Conservation (phyloP, 1,140 invertebrate species). For the Rhyacophila brunnea region DNA sequence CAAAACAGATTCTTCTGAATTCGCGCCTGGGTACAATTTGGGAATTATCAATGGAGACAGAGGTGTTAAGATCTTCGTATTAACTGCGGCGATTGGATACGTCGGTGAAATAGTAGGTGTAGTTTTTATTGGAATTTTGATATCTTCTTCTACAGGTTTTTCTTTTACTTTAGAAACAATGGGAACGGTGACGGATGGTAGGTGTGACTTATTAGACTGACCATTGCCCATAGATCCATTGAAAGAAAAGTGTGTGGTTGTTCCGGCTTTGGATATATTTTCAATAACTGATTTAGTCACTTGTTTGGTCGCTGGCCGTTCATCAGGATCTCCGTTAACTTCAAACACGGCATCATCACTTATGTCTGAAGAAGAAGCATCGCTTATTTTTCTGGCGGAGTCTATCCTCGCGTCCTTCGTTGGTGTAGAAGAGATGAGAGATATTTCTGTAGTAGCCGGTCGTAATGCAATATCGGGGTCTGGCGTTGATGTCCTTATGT, state of each 20-base stretch:
- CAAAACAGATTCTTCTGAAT: too few species aligned
- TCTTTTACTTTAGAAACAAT: conserved; percentile 13
- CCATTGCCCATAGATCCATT: conserved; percentile 37
- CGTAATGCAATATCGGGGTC: conserved; percentile 44
- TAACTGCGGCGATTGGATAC: not conserved
- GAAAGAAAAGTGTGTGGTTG: conserved; percentile 63
- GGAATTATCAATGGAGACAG: conserved; percentile 22
- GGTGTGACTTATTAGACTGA: conserved; percentile 46
- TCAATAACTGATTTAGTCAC: conserved; percentile 62
- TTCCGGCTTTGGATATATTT: conserved; percentile 67
- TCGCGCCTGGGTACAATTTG: conserved; percentile 2
- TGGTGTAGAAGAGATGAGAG: conserved; percentile 16
- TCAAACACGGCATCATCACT: conserved; percentile 40
- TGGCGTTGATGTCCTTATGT: conserved; percentile 42
- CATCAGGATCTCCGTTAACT: conserved; percentile 40
- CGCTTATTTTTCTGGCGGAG: conserved; percentile 36
- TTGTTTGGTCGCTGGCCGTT: conserved; percentile 12
- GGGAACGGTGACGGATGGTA: conserved; percentile 50
- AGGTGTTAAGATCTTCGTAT: conserved; percentile 4
- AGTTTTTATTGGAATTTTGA: conserved; percentile 1
- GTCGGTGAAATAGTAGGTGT: not conserved
- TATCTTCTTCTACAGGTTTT: conserved; percentile 33
- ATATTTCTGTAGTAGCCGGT: conserved; percentile 27
- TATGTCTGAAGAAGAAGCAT: conserved; percentile 11
- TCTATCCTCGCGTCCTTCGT: conserved; percentile 35